These are phyloP conservation scores for Heliothis subflexa DNA, from an alignment of 1,140 invertebrate genomes.

Conservation along the genomic window DNA sequence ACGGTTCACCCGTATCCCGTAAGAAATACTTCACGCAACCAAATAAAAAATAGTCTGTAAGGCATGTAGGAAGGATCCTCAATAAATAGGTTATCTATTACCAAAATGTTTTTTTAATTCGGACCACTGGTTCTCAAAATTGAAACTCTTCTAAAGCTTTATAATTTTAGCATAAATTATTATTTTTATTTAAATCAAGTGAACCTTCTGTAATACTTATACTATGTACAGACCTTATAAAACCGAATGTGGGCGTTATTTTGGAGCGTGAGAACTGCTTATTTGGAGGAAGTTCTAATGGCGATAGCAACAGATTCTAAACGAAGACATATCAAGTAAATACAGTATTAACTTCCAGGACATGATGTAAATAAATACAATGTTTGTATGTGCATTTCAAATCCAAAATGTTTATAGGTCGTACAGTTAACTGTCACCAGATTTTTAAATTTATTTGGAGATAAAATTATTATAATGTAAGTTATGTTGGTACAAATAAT, in stretches of 20 bases:
- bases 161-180: too few relatives aligned
- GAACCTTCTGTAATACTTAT: background rate
- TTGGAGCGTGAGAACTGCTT: constrained; percentile 41
- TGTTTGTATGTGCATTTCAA: background rate
- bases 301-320: constrained; percentile 21
- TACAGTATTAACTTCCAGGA: constrained; percentile 25
- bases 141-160: too few relatives aligned
- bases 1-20: too few relatives aligned
- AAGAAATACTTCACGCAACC: too few relatives aligned
- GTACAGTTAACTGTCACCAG: background rate
- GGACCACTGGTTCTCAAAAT: too few relatives aligned
- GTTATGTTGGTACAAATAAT: too few relatives aligned
- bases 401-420: background rate
- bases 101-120: background rate
- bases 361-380: background rate
- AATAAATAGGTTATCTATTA: background rate
- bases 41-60: too few relatives aligned
- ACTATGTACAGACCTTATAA: background rate
- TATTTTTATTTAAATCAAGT: background rate
- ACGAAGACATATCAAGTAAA: constrained; percentile 12
- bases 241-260: constrained; percentile 23
- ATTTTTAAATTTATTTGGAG: background rate
- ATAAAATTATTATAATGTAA: constrained; percentile 1
- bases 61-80: too few relatives aligned
- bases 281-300: constrained; percentile 25